A percentile compares a stretch with the other conserved stretches of the same genome.
These are phyloP conservation scores for Nettapus auritus DNA, from an alignment of 2,113 vertebrate species.

Conservation along the genomic window DNA sequence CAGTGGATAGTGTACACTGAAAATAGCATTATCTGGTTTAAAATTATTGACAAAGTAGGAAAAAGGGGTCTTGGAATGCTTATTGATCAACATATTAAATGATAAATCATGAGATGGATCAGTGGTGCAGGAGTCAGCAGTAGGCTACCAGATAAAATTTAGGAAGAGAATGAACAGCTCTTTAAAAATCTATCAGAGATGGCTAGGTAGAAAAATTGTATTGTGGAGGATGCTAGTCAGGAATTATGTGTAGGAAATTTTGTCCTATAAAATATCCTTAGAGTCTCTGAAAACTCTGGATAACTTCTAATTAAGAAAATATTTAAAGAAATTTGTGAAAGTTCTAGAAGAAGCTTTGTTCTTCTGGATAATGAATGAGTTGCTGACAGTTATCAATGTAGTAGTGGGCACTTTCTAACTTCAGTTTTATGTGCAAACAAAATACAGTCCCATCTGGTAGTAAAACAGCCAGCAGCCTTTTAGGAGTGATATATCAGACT, in stretches of 20 bases:
- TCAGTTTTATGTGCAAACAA: not conserved
- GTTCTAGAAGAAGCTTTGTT: not conserved
- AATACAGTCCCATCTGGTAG: not conserved
- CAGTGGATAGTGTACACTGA: not conserved
- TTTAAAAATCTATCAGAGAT: not conserved
- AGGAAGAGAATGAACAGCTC: not conserved
- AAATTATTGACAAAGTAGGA: not conserved
- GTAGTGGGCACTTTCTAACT: not conserved
- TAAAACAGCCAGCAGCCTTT: not conserved
- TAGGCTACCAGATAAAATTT: not conserved
- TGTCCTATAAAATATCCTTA: not conserved
- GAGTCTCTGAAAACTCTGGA: not conserved
- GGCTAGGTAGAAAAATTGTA: not conserved
- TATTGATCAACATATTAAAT: slow-evolving; percentile 17
- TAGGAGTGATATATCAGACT: not conserved
- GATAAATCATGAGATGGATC: not conserved
- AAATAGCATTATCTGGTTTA: not conserved
- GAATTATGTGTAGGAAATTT: not conserved
- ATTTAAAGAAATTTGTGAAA: not conserved
- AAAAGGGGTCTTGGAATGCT: not conserved
- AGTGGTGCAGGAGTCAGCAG: not conserved
- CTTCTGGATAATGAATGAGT: not conserved
- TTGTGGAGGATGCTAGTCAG: not conserved
- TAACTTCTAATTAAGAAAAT: not conserved
- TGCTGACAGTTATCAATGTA: not conserved